Conservation (phyloP, 1,140 invertebrate genomes). For the Batillaria attramentaria region DNA sequence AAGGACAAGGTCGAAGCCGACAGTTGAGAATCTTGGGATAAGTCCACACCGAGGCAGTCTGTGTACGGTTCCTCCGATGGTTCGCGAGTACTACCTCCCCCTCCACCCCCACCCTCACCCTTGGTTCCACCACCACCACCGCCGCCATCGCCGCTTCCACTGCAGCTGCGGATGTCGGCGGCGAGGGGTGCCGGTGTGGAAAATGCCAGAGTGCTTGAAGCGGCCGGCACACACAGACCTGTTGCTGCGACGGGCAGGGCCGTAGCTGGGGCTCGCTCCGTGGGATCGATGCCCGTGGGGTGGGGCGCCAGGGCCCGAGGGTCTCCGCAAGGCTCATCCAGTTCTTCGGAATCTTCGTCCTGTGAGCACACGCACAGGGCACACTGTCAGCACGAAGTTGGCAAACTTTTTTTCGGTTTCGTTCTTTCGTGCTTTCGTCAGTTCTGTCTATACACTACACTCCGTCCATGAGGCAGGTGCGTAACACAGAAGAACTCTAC, state of each 20-base stretch:
- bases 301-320: neutral
- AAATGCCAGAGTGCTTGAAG: neutral
- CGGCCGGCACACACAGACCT: neutral
- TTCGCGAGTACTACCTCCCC: slow-evolving; percentile 11
- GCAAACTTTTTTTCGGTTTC: slow-evolving; percentile 13
- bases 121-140: slow-evolving; percentile 9
- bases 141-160: no score
- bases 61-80: slow-evolving; percentile 1
- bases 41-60: slow-evolving; percentile 24
- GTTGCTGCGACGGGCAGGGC: neutral
- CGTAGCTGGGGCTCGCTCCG: neutral
- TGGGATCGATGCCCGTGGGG: neutral
- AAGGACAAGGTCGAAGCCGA: slow-evolving; percentile 37
- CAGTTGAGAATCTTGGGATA: slow-evolving; percentile 53
- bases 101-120: slow-evolving; percentile 13
- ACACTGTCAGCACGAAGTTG: slow-evolving; percentile 11
- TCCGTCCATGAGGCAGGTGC: neutral
- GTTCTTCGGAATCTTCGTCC: slow-evolving; percentile 3
- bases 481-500: neutral
- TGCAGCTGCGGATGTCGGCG: neutral
- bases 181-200: neutral
- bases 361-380: slow-evolving; percentile 24
- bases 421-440: neutral
- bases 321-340: slow-evolving; percentile 21
- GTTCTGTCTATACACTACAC: slow-evolving; percentile 10